phyloP scores from a whole-genome alignment of 2,797 vertebrate species.

The Stomatorhinus walkeri region DNA sequence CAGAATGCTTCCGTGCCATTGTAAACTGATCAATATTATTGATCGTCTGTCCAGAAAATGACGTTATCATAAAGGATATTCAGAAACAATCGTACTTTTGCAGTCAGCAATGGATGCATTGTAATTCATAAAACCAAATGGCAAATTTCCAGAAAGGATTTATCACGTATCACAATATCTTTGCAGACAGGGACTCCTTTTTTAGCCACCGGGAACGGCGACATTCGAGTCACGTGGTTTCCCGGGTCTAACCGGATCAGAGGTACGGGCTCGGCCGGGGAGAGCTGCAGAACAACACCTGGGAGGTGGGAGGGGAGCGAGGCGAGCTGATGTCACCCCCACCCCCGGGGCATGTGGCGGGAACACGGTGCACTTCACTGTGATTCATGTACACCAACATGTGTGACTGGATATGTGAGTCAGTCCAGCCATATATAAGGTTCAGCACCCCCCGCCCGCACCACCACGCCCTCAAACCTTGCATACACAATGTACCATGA shows the following conservation, averaged over 20 bases:
- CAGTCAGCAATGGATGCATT: not conserved
- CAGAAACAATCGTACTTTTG: not conserved
- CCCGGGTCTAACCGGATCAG: conserved; percentile 6
- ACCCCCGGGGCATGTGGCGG: not conserved
- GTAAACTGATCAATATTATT: not conserved
- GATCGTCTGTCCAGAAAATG: not conserved
- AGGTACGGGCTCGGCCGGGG: not conserved
- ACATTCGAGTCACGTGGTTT: not conserved
- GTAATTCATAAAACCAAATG: not conserved
- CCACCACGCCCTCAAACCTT: not conserved
- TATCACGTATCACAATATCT: not conserved
- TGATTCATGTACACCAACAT: conserved; percentile 16
- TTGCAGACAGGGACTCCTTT: not conserved
- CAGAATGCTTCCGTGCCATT: not conserved
- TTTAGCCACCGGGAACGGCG: conserved; percentile 1
- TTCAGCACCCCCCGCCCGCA: not conserved
- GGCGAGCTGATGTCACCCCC: not conserved
- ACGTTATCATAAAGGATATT: not conserved
- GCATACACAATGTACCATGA: not conserved
- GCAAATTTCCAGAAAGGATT: not conserved
- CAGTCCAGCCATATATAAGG: not conserved
- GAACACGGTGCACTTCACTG: conserved; percentile 13
- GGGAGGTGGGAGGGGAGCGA: not conserved
- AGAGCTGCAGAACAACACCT: not conserved
- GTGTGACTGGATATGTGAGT: conserved; percentile 11